Evolutionary conservation across 2,113 vertebrate species (phyloP), one percentile per base, ranked within the genome.

Genomic region (Trogon melanurus): DNA sequence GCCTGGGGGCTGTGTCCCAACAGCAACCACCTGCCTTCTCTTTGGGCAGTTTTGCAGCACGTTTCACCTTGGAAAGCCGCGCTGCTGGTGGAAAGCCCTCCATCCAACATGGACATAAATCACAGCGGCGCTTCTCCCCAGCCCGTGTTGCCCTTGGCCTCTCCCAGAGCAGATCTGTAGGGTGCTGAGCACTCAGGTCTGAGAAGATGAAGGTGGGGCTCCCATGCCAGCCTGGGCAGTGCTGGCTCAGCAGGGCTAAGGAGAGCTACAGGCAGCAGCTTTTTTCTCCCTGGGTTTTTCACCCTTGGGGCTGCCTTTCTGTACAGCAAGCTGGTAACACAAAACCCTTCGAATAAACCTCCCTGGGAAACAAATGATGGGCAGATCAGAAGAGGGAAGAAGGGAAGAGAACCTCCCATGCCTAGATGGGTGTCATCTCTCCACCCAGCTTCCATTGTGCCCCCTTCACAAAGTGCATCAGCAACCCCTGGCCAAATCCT

Each of bases 291-390:
- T 32, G 26, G 23, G 17, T 25, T 57, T 60, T 22, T 8, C 41
- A 25, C 53, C 67, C 53, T 64, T 45, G n/a, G 13, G 22, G 25
- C 10, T 23, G 58, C 13, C 26, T 74, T 62, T 62, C 56, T 69
- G 26, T 17, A 23, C 4, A 29, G 47, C 32, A 25, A 61, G 32
- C 19, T 54, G 51, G 27, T 32, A 25, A n/a, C 34, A 22, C 4
- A 51, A 47, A 51, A 2, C 5, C 15, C n/a, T 72, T 0, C 0
- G 26, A 44, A 26, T 48, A 69, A 78, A 23, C 7, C 15, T 62
- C 38, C 32, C 57, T 4, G 14, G 17, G 45, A 76, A 78, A 27
- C 4, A 18, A 38, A 58, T 17, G 34, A 26, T 22, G 38, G 11
- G 8, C 23, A 71, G 36, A 54, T 2, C 70, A 73, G 20, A n/a